Evolutionary conservation across 1,140 invertebrate species (phyloP).

Genomic region (Maconellicoccus hirsutus): DNA sequence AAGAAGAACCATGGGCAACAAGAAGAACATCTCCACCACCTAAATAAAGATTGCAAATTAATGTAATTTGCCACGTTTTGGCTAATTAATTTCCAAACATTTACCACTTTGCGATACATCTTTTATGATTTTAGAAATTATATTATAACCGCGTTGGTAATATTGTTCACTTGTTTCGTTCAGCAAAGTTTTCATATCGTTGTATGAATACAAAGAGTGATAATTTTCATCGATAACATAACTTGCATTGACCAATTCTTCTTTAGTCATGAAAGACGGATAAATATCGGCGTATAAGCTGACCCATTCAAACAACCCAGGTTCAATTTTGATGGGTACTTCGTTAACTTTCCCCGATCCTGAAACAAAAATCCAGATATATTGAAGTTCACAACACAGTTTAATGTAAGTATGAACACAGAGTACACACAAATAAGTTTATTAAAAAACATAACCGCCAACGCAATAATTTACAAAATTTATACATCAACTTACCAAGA

Average conservation of each 20-base stretch:
- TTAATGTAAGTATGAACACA: too few relatives aligned
- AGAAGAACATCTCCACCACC: slow-evolving; percentile 57
- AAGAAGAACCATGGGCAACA: slow-evolving; percentile 75
- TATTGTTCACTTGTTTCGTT: slow-evolving; percentile 57
- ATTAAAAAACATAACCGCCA: too few relatives aligned
- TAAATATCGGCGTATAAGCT: slow-evolving; percentile 68
- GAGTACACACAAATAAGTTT: too few relatives aligned
- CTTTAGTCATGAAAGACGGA: slow-evolving; percentile 62
- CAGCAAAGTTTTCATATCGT: slow-evolving; percentile 42
- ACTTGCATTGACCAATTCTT: slow-evolving; percentile 58
- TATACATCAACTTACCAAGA: slow-evolving; percentile 41
- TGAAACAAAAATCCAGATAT: slow-evolving; percentile 29
- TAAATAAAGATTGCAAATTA: neutral
- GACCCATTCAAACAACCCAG: slow-evolving; percentile 83
- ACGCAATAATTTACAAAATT: too few relatives aligned
- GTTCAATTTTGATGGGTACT: slow-evolving; percentile 61
- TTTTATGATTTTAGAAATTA: slow-evolving; percentile 36
- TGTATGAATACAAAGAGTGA: slow-evolving; percentile 45
- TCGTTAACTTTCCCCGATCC: slow-evolving; percentile 38
- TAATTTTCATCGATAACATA: slow-evolving; percentile 65
- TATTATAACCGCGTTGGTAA: slow-evolving; percentile 50
- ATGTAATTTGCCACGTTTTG: neutral
- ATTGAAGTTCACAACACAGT: neutral
- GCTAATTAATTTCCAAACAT: neutral
- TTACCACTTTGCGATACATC: slow-evolving; percentile 29